Conservation (phyloP, 1,140 invertebrate species). For the Musca vetustissima region DNA sequence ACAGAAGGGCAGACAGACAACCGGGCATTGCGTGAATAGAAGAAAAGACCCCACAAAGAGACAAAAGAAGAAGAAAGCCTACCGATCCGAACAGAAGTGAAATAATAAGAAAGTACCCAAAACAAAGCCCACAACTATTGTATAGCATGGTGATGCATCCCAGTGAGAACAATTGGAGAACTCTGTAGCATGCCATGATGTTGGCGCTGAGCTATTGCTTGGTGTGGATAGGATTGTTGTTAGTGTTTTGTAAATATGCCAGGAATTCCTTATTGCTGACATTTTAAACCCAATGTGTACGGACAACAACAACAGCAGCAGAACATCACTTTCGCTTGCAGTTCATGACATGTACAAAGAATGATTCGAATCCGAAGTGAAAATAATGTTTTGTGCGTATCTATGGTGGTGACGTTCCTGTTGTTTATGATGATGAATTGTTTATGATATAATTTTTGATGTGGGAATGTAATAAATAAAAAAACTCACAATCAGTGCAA, state of each 20-base stretch:
- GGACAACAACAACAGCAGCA: too few species aligned
- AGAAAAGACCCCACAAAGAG: slow-evolving; percentile 16
- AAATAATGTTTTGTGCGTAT: slow-evolving; percentile 1
- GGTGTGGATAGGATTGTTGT: background rate
- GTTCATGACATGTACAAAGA: too few species aligned
- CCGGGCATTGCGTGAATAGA: background rate
- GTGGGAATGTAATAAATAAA: too few species aligned
- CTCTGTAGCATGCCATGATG: background rate
- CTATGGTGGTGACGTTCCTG: background rate
- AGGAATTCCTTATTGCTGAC: slow-evolving; percentile 20
- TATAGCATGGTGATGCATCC: background rate
- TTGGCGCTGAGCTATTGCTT: background rate
- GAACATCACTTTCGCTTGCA: slow-evolving; percentile 12
- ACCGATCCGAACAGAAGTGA: background rate
- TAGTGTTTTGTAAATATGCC: slow-evolving; percentile 12
- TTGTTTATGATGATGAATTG: too few species aligned
- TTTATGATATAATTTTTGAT: too few species aligned
- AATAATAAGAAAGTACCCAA: too few species aligned
- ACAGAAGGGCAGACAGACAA: too few species aligned
- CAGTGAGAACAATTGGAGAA: background rate
- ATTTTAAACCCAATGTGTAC: background rate
- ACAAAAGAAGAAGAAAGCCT: slow-evolving; percentile 17
- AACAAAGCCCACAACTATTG: background rate
- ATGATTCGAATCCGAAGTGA: too few species aligned
- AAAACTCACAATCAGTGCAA: too few species aligned